These are phyloP conservation scores for Leuciscus waleckii DNA, from an alignment of 2,797 vertebrate genomes.

Conservation along the genomic window DNA sequence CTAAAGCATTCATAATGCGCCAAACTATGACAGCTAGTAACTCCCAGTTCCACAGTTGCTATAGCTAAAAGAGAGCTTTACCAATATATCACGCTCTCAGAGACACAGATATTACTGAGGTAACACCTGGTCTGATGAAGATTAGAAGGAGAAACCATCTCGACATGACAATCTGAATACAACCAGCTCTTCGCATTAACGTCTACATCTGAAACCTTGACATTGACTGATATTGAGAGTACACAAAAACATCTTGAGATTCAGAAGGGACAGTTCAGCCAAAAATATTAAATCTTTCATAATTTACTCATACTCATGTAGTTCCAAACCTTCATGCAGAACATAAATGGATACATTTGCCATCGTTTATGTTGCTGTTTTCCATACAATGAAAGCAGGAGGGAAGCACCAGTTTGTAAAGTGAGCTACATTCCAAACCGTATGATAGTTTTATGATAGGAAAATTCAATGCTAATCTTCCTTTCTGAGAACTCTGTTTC, in stretches of 20 bases:
- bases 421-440: neutral
- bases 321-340: neutral
- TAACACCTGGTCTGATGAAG: constrained; percentile 49
- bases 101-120: constrained; percentile 25
- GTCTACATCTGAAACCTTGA: constrained; percentile 24
- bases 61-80: constrained; percentile 14
- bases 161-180: neutral
- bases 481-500: neutral
- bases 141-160: constrained; percentile 40
- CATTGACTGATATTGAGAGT: neutral
- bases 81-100: constrained; percentile 32
- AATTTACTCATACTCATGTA: neutral
- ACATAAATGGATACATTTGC: neutral
- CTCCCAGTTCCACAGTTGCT: constrained; percentile 28
- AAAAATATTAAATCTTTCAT: neutral
- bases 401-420: neutral
- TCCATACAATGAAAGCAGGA: neutral
- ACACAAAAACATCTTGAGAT: neutral
- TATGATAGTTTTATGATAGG: neutral
- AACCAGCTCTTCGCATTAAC: neutral
- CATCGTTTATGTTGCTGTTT: neutral
- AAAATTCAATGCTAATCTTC: neutral
- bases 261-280: neutral
- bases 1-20: constrained; percentile 47
- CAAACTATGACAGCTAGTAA: constrained; percentile 37